Percentiles rank a stretch among this genome's conserved stretches.
phyloP scores from a whole-genome alignment of 2,797 vertebrate genomes.

The Sebastes taczanowskii region DNA sequence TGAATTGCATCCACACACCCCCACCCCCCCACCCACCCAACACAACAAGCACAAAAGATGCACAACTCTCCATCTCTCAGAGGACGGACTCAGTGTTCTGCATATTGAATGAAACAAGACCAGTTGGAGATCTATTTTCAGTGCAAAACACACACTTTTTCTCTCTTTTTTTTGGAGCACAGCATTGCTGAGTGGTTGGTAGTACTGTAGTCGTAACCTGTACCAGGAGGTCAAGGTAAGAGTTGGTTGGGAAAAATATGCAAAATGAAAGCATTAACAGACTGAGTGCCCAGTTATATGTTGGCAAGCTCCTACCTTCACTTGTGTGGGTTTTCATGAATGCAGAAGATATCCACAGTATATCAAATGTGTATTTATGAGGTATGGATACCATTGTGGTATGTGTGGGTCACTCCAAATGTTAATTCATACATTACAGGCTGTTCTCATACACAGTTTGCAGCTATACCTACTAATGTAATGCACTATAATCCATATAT shows the following conservation, averaged over 20 bases:
- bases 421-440: background rate
- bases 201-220: background rate
- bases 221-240: constrained; percentile 31
- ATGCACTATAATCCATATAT: background rate
- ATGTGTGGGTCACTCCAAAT: background rate
- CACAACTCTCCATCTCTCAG: constrained; percentile 57
- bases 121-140: constrained; percentile 63
- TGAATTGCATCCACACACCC: constrained; percentile 41
- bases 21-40: constrained; percentile 10
- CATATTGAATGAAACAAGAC: constrained; percentile 69
- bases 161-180: background rate
- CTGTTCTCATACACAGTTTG: accelerated
- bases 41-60: constrained; percentile 63
- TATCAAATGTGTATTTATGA: background rate
- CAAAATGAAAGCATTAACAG: constrained; percentile 1
- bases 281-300: background rate
- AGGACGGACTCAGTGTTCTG: constrained; percentile 55
- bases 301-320: background rate
- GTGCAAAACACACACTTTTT: constrained; percentile 25
- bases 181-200: constrained; percentile 14
- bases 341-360: background rate
- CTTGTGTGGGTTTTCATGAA: constrained; percentile 7
- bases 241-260: background rate
- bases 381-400: background rate
- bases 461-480: background rate